Conservation (phyloP, 2,888 invertebrate genomes). For the Mylabris sibirica region DNA sequence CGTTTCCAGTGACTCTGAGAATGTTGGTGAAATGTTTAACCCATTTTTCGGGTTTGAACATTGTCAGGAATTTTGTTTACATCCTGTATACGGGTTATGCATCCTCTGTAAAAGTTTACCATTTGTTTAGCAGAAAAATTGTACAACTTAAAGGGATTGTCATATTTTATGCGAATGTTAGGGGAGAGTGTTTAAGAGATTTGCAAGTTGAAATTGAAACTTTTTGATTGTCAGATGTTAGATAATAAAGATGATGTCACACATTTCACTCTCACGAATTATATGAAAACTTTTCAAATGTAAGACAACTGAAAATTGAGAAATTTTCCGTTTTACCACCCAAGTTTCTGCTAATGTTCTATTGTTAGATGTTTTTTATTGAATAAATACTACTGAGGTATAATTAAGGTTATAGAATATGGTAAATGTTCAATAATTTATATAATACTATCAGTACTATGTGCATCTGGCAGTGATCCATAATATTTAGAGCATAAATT, state of each 20-base stretch:
- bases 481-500: neutral
- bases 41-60: too few relatives aligned
- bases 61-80: too few relatives aligned
- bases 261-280: neutral
- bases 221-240: slow-evolving; percentile 1
- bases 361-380: neutral
- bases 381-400: neutral
- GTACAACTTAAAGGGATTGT: neutral
- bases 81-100: too few relatives aligned
- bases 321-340: neutral
- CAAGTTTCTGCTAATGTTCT: too few relatives aligned
- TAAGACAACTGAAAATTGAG: neutral
- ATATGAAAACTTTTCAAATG: neutral
- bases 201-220: slow-evolving; percentile 6
- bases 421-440: too few relatives aligned
- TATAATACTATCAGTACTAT: too few relatives aligned
- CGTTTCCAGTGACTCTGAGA: too few relatives aligned
- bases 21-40: too few relatives aligned
- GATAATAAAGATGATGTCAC: neutral
- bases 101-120: neutral
- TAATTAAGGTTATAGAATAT: neutral
- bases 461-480: neutral
- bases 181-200: neutral
- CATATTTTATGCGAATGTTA: neutral
- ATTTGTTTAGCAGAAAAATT: neutral